Evolutionary conservation across 2,113 vertebrate species (phyloP).

Genomic region (Merops nubicus): DNA sequence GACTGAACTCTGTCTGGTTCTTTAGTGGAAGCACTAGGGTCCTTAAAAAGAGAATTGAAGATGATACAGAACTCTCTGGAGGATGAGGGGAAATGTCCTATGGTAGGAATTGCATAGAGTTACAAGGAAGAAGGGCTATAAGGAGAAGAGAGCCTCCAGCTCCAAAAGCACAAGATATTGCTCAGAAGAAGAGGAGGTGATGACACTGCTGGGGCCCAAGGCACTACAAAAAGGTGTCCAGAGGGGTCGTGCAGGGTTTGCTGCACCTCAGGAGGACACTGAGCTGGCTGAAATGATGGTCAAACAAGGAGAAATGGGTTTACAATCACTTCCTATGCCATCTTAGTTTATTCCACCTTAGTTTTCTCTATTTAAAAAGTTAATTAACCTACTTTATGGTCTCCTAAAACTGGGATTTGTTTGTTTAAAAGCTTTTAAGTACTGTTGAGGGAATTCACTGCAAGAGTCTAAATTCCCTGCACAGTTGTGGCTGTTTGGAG

Average conservation of each 20-base stretch:
- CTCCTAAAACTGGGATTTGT: background rate
- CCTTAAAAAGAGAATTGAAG: background rate
- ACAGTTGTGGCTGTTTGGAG: background rate
- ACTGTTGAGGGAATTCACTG: background rate
- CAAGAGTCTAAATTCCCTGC: background rate
- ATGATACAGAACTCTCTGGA: background rate
- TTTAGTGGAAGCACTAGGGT: background rate
- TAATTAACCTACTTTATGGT: background rate
- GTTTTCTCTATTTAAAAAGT: background rate
- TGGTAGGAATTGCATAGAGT: background rate
- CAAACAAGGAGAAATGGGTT: background rate
- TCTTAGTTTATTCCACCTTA: background rate
- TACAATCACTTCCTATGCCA: background rate
- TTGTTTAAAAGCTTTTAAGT: background rate
- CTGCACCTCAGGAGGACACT: background rate
- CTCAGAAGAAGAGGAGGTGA: background rate
- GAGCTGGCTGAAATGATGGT: rapidly evolving
- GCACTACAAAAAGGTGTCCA: background rate
- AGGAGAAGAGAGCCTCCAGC: background rate
- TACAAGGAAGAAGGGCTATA: background rate
- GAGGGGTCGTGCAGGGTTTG: background rate
- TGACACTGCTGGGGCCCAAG: background rate
- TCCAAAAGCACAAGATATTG: background rate
- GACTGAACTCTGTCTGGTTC: background rate
- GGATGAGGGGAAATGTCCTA: background rate